Base-by-base conservation (phyloP, 2,113 vertebrate genomes). In the Cavia aperea region DNA sequence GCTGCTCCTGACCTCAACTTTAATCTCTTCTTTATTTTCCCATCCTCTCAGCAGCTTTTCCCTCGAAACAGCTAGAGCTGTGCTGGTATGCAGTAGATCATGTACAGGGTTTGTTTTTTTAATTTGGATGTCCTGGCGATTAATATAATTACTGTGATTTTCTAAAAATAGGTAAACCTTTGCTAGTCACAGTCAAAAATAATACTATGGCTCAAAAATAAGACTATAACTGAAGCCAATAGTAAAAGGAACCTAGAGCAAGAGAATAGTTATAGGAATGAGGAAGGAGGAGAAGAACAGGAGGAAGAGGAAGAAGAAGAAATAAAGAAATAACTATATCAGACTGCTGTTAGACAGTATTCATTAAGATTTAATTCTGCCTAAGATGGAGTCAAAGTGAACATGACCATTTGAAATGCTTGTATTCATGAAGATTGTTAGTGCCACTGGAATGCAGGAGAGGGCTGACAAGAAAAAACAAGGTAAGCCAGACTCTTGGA, bases 101-200 rank as follows among this genome's bases (percentile, higher is more conserved):
- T 88, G 36, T 58, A 21, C 63, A 89, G 24, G 4, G 23, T 73
- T 73, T 73, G 24, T 72, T 43, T 39, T 33, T 73, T 39, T 11
- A 72, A 94, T 70, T 82, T 93, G 81, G 73, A 86, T 84, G 86
- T 91, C 49, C 29, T 83, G n/a, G 65, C 90, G 83, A 81, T 81
- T 43, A 94, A 94, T 49, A 68, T 51, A 90, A 75, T 75, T 90
- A 46, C 63, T 87, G 24, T 18, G 81, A 81, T 90, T 91, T 81
- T 70, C 54, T 26, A 33, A 56, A 82, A 78, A 49, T 88, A 65
- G 31, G n/a, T 81, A 90, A 39, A 51, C 65, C 46, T 86, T 93
- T 87, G 60, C 75, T 62, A 73, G 18, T 81, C 51, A 72, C 33
- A 75, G 58, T 84, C 77, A 63, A 88, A 95, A 87, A 78, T 6